These are phyloP conservation scores for Dryoscopus gambensis DNA, from an alignment of 2,113 vertebrate species.

Conservation along the genomic window DNA sequence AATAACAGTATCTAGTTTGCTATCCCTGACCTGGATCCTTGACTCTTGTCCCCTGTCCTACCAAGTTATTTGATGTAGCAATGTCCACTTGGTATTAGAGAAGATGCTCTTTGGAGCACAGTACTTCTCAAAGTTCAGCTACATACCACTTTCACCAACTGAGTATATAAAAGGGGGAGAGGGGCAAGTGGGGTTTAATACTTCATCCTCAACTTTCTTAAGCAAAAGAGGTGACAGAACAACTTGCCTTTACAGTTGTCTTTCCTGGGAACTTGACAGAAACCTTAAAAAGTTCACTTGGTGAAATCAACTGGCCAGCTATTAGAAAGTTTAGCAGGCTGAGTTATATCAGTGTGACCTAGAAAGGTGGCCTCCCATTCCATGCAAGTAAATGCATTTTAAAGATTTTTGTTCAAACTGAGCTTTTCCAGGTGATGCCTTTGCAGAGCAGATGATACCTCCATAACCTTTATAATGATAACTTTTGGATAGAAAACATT, in stretches of 20 bases:
- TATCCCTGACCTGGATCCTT: background rate
- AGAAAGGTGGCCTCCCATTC: background rate
- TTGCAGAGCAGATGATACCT: background rate
- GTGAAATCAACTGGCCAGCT: background rate
- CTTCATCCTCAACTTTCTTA: background rate
- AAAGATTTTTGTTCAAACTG: background rate
- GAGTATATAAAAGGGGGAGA: background rate
- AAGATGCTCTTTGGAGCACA: background rate
- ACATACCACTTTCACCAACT: background rate
- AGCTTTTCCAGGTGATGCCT: background rate
- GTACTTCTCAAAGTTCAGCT: background rate
- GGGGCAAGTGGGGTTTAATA: background rate
- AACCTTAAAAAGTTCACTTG: accelerated
- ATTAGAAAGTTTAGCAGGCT: background rate
- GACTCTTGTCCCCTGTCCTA: background rate
- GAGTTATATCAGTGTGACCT: background rate
- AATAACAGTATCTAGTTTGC: background rate
- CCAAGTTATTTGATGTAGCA: background rate
- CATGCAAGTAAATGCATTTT: background rate
- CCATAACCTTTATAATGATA: background rate
- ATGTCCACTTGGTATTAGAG: background rate
- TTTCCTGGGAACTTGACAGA: background rate
- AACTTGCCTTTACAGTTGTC: background rate
- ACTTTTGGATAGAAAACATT: background rate
- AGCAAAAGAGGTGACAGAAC: background rate